A percentile compares a stretch with the other conserved stretches of the same genome.
These are phyloP conservation scores for Penaeus vannamei DNA, from an alignment of 1,140 invertebrate genomes.

Conservation along the genomic window DNA sequence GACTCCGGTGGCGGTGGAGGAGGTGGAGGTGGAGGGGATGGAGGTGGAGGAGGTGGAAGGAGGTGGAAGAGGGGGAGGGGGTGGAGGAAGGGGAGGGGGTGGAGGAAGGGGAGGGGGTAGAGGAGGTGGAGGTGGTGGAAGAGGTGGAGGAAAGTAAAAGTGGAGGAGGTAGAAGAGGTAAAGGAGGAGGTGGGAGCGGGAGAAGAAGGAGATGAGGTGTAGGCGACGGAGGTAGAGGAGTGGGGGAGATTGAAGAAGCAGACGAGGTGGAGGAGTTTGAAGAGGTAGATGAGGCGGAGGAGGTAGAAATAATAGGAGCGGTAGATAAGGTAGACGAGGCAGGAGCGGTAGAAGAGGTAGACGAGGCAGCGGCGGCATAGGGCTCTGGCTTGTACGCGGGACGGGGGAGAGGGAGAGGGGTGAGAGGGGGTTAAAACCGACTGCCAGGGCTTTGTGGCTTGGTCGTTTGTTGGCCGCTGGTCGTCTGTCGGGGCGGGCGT, in stretches of 20 bases:
- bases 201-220: background rate
- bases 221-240: background rate
- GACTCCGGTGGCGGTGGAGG: background rate
- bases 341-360: background rate
- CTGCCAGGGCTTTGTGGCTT: too few species aligned
- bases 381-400: background rate
- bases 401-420: too few species aligned
- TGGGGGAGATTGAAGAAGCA: background rate
- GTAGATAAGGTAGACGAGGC: background rate
- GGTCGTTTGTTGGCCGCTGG: too few species aligned
- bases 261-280: background rate
- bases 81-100: too few species aligned
- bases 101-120: too few species aligned
- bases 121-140: background rate
- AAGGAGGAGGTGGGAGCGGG: background rate
- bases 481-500: too few species aligned
- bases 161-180: background rate
- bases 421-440: too few species aligned
- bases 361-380: background rate
- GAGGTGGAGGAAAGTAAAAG: background rate
- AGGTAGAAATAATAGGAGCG: background rate
- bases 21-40: background rate
- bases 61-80: background rate
- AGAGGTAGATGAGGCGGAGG: background rate
- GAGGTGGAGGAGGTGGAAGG: background rate